Evolutionary conservation across 2,113 vertebrate genomes (phyloP), one percentile per base, ranked within the genome.

Genomic region (Lichenostomus cassidix): DNA sequence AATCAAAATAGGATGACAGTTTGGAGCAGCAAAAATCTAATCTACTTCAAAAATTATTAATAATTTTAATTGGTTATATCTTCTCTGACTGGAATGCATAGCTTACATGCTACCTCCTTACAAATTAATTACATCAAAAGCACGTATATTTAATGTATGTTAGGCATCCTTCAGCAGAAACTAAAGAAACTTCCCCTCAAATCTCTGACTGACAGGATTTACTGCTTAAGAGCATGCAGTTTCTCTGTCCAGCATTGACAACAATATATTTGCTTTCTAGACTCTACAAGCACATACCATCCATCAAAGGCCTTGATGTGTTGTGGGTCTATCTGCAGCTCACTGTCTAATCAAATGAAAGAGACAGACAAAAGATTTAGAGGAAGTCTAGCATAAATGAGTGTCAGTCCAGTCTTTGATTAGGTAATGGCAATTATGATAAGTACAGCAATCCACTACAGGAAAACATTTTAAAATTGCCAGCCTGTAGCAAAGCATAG

Each of bases 391-490:
- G 80, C 28, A 63, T 14, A 85, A 92, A 90, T 49, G 64, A 83
- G 49, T 55, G 22, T 44, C 67, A 82, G 75, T 80, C 74, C 53
- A 24, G 78, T 82, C 71, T 94, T 94, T 88, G 73, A 95, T 92
- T 87, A 95, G 89, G 75, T 83, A 95, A 94, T 44, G 58, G 68
- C 60, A 96, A 93, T 94, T 88, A 71, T 42, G 28, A 37, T 96
- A 94, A 96, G 95, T 94, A 94, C 68, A 94, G 83, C 63, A 94
- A 93, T 81, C 65, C 71, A 78, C 28, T 79, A 49, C 23, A 71
- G 89, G 81, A 73, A 93, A 96, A 82, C 69, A 65, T 85, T 95
- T 33, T 59, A 77, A 93, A 93, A 95, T 70, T 93, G 56, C 59
- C 65, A 93, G 74, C 9, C 91, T 92, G 65, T 49, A 88, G 56